Evolutionary conservation across 2,113 vertebrate genomes (phyloP).

Genomic region (Lepus timidus): DNA sequence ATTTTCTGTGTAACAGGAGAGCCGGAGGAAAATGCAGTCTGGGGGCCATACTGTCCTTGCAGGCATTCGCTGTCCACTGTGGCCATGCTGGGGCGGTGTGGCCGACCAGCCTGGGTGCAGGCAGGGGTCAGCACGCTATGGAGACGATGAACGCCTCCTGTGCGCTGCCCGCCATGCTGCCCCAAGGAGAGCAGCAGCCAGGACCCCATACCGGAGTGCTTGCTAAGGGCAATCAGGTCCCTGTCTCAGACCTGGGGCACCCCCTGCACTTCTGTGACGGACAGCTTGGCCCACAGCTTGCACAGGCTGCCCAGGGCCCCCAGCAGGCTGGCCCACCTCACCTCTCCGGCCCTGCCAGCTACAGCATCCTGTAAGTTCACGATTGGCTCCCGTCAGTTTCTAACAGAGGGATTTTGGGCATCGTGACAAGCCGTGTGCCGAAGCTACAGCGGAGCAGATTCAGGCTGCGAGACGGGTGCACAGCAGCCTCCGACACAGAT

Average conservation of each 20-base stretch:
- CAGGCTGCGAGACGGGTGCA: background rate
- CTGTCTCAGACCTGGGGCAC: background rate
- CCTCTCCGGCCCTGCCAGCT: background rate
- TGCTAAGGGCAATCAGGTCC: background rate
- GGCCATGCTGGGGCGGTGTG: background rate
- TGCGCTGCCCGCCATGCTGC: too few species aligned
- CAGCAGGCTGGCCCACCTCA: accelerated
- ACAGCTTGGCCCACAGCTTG: accelerated
- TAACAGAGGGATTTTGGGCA: background rate
- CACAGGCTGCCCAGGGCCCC: too few species aligned
- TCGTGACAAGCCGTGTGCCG: background rate
- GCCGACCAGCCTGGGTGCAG: background rate
- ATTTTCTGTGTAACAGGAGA: background rate
- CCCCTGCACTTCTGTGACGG: background rate
- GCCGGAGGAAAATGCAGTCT: background rate
- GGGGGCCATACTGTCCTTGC: background rate
- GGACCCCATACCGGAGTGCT: too few species aligned
- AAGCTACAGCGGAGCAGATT: background rate
- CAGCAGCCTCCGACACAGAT: background rate
- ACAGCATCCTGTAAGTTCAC: background rate
- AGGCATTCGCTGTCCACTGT: background rate
- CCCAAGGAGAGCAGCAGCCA: background rate
- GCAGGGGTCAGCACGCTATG: too few species aligned
- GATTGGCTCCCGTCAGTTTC: background rate
- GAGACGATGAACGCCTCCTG: background rate